These are phyloP conservation scores for Paraescarpia echinospica DNA, from an alignment of 1,140 invertebrate genomes.

Conservation along the genomic window DNA sequence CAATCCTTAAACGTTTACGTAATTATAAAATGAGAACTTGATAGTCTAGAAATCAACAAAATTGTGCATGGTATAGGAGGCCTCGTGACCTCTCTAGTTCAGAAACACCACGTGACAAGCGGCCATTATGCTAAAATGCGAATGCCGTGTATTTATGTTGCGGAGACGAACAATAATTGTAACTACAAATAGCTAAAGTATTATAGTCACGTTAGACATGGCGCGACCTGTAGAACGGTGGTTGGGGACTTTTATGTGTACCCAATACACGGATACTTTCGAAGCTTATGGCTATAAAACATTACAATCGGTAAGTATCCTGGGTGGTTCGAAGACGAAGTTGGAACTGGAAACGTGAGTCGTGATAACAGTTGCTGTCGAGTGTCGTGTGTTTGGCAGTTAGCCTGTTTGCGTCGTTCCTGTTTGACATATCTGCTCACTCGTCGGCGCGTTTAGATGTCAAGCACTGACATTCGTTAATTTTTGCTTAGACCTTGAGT, in stretches of 20 bases:
- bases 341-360: not conserved
- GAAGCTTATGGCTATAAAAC: conserved; percentile 53
- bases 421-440: conserved; percentile 20
- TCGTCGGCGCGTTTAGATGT: not conserved
- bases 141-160: conserved; percentile 17
- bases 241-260: conserved; percentile 55
- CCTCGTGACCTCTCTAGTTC: not conserved
- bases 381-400: not conserved
- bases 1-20: not conserved
- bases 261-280: conserved; percentile 51
- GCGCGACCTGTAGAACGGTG: conserved; percentile 51
- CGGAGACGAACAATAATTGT: conserved; percentile 5
- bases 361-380: not conserved
- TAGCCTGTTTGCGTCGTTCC: not conserved
- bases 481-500: not conserved
- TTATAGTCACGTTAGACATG: conserved; percentile 39
- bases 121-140: conserved; percentile 19
- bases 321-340: not conserved
- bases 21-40: not conserved
- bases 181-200: conserved; percentile 5
- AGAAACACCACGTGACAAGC: conserved; percentile 5
- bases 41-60: not conserved
- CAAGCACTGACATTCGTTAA: not conserved
- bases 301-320: conserved; percentile 47
- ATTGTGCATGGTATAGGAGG: not conserved